Percentiles rank a stretch among this genome's conserved stretches.
Evolutionary conservation across 2,113 vertebrate genomes (phyloP).

Genomic region (Anguilla japonica): DNA sequence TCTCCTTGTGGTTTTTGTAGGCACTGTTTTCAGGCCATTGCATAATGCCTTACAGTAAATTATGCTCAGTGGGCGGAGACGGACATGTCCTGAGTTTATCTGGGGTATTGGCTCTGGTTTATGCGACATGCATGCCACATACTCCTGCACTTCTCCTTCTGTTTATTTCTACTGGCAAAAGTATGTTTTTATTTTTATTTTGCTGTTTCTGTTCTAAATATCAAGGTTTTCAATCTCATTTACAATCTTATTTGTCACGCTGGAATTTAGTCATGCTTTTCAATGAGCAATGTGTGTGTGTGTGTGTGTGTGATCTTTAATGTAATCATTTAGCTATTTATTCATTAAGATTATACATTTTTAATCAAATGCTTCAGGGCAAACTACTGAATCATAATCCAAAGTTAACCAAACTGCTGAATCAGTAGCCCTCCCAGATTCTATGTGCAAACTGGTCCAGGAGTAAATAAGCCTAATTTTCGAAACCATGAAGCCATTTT

Average conservation of each 20-base stretch:
- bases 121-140: not conserved
- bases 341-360: conserved; percentile 40
- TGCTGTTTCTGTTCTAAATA: not conserved
- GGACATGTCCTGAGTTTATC: not conserved
- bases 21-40: conserved; percentile 14
- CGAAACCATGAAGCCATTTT: not conserved
- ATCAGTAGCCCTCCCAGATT: not conserved
- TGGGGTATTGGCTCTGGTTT: conserved; percentile 18
- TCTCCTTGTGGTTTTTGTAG: conserved; percentile 13
- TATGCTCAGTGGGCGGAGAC: conserved; percentile 6
- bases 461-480: not conserved
- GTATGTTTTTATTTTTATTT: not conserved
- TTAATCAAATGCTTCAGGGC: not conserved
- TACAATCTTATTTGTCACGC: not conserved
- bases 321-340: conserved; percentile 46
- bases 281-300: not conserved
- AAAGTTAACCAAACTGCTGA: too few species aligned
- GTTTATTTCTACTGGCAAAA: not conserved
- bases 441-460: not conserved
- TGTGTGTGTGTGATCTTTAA: conserved; percentile 5
- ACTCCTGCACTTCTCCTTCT: not conserved
- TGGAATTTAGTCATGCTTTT: not conserved
- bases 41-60: conserved; percentile 14
- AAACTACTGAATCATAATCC: not conserved
- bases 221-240: not conserved